Conservation (phyloP, 2,888 invertebrate genomes). For the Agrypnus murinus region DNA sequence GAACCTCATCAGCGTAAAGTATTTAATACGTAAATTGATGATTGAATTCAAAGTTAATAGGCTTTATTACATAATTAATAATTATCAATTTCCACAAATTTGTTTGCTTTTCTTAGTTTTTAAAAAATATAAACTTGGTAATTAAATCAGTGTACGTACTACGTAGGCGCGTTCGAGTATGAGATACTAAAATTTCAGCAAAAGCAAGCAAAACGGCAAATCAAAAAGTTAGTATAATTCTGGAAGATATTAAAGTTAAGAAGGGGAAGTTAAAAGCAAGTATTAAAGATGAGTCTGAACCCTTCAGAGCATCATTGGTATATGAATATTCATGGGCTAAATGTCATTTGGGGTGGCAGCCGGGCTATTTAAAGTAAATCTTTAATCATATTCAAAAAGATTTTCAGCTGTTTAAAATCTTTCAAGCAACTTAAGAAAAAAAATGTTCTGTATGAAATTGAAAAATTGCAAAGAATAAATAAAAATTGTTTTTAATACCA, state of each 20-base stretch:
- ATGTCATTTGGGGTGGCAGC: slow-evolving; percentile 53
- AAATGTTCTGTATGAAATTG: slow-evolving; percentile 19
- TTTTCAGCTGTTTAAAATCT: slow-evolving; percentile 45
- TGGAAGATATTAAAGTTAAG: slow-evolving; percentile 53
- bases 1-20: too few relatives aligned
- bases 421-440: not conserved
- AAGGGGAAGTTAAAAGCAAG: slow-evolving; percentile 52
- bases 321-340: slow-evolving; percentile 55
- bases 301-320: slow-evolving; percentile 55
- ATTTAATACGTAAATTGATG: too few relatives aligned
- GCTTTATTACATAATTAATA: too few relatives aligned
- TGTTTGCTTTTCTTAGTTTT: too few relatives aligned
- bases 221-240: slow-evolving; percentile 50
- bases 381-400: slow-evolving; percentile 54
- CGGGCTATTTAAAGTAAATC: slow-evolving; percentile 54
- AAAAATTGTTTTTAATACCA: slow-evolving; percentile 46
- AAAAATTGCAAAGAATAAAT: slow-evolving; percentile 46
- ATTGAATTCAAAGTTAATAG: too few relatives aligned
- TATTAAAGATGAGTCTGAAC: slow-evolving; percentile 53
- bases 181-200: slow-evolving; percentile 29
- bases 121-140: too few relatives aligned
- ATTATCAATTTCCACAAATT: too few relatives aligned
- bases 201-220: slow-evolving; percentile 42
- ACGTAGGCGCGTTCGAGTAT: too few relatives aligned
- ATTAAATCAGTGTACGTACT: too few relatives aligned